Conservation (phyloP, 2,888 invertebrate genomes). For the Drosophila pseudotakahashii region DNA sequence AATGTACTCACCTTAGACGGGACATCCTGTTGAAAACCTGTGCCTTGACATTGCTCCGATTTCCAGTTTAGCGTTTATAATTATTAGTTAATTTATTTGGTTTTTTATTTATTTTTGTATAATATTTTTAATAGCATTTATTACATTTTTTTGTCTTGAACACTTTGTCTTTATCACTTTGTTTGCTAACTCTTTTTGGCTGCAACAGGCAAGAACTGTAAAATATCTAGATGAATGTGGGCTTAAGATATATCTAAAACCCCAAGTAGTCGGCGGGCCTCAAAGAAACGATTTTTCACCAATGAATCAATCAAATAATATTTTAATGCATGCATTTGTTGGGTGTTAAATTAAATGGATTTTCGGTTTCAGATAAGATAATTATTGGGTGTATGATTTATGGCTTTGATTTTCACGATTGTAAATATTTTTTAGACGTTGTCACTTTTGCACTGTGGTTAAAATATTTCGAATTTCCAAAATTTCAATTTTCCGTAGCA, state of each 20-base stretch:
- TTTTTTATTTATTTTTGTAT: neutral
- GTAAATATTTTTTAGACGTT: slow-evolving; percentile 2
- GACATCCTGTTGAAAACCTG: slow-evolving; percentile 43
- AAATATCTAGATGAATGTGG: slow-evolving; percentile 57
- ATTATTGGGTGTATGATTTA: slow-evolving; percentile 3
- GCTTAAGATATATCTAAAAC: slow-evolving; percentile 20
- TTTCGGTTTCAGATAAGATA: slow-evolving; percentile 18
- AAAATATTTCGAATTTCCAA: slow-evolving; percentile 18
- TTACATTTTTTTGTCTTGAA: slow-evolving; percentile 76
- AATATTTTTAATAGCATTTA: slow-evolving; percentile 59
- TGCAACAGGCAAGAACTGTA: slow-evolving; percentile 59
- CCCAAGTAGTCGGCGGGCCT: slow-evolving; percentile 17
- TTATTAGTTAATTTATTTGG: slow-evolving; percentile 27
- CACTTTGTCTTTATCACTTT: slow-evolving; percentile 78
- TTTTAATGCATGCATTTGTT: slow-evolving; percentile 63
- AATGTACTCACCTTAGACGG: slow-evolving; percentile 70
- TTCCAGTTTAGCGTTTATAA: slow-evolving; percentile 22
- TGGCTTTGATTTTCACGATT: neutral
- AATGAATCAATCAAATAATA: slow-evolving; percentile 59
- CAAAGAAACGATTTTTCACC: slow-evolving; percentile 13
- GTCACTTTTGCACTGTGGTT: slow-evolving; percentile 24
- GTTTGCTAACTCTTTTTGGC: slow-evolving; percentile 54
- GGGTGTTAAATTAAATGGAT: slow-evolving; percentile 20
- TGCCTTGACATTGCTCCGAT: slow-evolving; percentile 43
- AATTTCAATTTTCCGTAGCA: slow-evolving; percentile 31